phyloP scores from a whole-genome alignment of 2,888 invertebrate species.

The Leptinotarsa juncta region DNA sequence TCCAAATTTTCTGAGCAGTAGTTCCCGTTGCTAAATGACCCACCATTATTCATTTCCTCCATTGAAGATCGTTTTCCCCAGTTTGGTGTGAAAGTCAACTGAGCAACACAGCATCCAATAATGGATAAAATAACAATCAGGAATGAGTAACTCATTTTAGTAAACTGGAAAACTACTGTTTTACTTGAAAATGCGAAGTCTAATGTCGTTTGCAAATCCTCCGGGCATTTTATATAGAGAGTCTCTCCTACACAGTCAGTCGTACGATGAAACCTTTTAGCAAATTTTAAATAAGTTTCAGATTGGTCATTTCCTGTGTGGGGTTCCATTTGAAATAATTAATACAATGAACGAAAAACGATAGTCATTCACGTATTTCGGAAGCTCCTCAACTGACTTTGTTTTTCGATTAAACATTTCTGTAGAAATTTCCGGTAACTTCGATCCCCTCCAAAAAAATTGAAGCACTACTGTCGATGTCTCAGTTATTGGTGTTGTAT shows the following conservation, averaged over 20 bases:
- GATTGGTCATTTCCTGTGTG: constrained; percentile 1
- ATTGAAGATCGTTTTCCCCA: constrained; percentile 19
- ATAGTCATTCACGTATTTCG: constrained; percentile 9
- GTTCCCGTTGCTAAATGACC: not conserved
- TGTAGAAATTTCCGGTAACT: not conserved
- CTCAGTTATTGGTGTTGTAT: not conserved
- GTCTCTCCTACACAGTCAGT: constrained; percentile 8
- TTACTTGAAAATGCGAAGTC: not conserved
- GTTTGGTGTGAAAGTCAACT: constrained; percentile 19
- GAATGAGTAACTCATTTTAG: constrained; percentile 2
- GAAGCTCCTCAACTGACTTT: not conserved
- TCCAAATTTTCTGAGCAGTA: constrained; percentile 18
- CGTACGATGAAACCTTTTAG: constrained; percentile 16
- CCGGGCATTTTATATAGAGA: constrained; percentile 3
- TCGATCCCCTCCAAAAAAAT: no score
- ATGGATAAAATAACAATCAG: constrained; percentile 4
- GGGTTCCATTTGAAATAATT: not conserved
- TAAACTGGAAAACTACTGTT: not conserved
- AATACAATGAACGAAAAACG: not conserved
- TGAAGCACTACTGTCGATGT: not conserved
- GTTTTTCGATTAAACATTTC: not conserved
- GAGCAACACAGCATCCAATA: constrained; percentile 8
- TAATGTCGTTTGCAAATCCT: constrained; percentile 3
- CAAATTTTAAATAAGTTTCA: not conserved
- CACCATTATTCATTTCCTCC: not conserved